Evolutionary conservation across 2,113 vertebrate genomes (phyloP), one percentile per base, ranked within the genome.

Genomic region (Egretta garzetta): DNA sequence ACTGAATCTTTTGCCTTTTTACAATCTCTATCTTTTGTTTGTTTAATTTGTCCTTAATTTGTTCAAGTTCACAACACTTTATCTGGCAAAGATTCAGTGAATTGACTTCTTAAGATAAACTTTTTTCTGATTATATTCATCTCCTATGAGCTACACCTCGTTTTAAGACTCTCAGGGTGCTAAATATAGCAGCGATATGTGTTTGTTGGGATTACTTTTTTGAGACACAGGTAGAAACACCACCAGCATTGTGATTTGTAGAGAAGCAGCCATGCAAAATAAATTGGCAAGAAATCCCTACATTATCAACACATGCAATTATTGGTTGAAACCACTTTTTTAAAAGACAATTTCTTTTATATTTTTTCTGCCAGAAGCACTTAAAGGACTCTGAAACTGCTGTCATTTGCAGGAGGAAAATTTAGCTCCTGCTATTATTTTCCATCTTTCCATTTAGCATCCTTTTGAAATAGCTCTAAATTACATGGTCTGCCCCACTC

Each of bases 401-500:
- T 96, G 97, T 88, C 93, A 96, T 97, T 96, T 95, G 87, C 86
- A 82, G 93, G 72, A 87, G 70, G 73, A 94, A 96, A 95, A 95
- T 97, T 94, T 95, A 96, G 66, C 84, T 96, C 83, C 86, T 96
- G 83, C 91, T 97, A 97, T 96, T 97, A 96, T 97, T 97, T 96
- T 66, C 88, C 70, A 94, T 95, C 93, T 87, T 95, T 85, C 93
- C 94, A 93, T 96, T 97, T 94, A 95, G 84, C 84, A 95, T 95
- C 84, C 74, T 73, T 96, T 90, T 64, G 80, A 91, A 97, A 91
- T 64, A 91, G 77, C 96, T 91, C 81, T 96, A 95, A 97, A 97
- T 97, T 97, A 95, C 83, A 96, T 39, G 53, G 94, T 96, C 89
- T 85, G 49, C 20, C 93, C 91, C 81, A 82, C 50, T 33, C 62